Evolutionary conservation across 2,113 vertebrate species (phyloP), one percentile per base, ranked within the genome.

Genomic region (Seriola quinqueradiata): DNA sequence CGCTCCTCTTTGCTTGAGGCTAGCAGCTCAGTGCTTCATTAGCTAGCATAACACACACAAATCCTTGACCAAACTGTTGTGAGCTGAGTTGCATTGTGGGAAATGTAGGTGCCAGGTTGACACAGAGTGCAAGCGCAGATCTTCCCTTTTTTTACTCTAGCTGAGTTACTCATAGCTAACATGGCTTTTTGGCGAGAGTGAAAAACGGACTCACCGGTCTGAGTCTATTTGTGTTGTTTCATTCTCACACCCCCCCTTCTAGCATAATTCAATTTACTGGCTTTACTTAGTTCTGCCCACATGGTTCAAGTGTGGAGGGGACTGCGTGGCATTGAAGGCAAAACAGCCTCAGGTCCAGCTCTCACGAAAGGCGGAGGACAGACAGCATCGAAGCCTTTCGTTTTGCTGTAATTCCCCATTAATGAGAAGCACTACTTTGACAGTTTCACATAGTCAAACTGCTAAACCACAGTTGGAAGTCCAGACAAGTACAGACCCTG

Each of bases 231-330:
- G n/a, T 44, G 34, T 75, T 74, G 17, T 77, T 75, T 66, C 66
- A 44, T 66, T 72, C 85, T 83, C 67, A 59, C 70, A 40, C 54
- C 6, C 69, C 42, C 42, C 75, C 72, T 54, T 65, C 55, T 64
- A 19, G 60, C 23, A 38, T 87, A 74, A 82, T 93, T 90, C 12
- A 85, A 86, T 92, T 92, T 75, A 68, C 65, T 61, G 70, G 86
- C 75, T 65, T 76, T 44, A 90, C 81, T 83, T 73, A 78, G 75
- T 82, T 87, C 57, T 77, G 81, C 79, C 79, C 71, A 82, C 83
- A 75, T 83, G 54, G 34, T 57, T 86, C 46, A 76, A 70, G 70
- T 82, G 80, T 75, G 52, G 69, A 82, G 21, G 48, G 36, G 3
- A 36, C 77, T 80, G 84, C 61, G 11, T 77, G 84, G 79, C 75